These are phyloP conservation scores for Gambusia yucatana DNA, from an alignment of 2,797 vertebrate species.

Conservation along the genomic window DNA sequence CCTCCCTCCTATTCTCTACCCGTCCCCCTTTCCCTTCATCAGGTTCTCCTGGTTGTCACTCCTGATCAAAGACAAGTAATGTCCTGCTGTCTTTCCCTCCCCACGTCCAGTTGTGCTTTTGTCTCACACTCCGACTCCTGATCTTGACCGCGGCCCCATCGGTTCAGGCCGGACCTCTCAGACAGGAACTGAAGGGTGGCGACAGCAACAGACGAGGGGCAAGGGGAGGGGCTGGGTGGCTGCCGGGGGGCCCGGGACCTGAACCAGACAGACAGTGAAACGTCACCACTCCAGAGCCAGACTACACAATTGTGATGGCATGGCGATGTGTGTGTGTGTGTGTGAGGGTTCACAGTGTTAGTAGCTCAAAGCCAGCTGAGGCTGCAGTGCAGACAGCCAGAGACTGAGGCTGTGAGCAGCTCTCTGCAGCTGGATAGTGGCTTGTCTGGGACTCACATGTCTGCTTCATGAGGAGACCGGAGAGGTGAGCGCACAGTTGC, in stretches of 20 bases:
- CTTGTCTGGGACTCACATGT: constrained; percentile 44
- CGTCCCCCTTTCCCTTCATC: background rate
- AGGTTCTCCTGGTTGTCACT: constrained; percentile 2
- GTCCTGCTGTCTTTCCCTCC: constrained; percentile 6
- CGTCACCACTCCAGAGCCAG: constrained; percentile 72
- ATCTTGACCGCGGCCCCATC: constrained; percentile 1
- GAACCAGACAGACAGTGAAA: constrained; percentile 73
- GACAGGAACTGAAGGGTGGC: constrained; percentile 38
- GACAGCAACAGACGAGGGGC: constrained; percentile 10
- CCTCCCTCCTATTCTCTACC: constrained; percentile 5
- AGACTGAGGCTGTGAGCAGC: constrained; percentile 57
- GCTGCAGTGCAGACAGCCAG: constrained; percentile 62
- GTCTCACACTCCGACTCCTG: constrained; percentile 2
- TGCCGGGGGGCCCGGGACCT: constrained; percentile 48
- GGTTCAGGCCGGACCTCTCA: constrained; percentile 13
- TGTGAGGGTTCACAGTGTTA: constrained; percentile 38
- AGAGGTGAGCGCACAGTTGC: constrained; percentile 55
- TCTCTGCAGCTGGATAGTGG: constrained; percentile 50
- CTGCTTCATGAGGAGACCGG: constrained; percentile 40
- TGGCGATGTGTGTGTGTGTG: constrained; percentile 31
- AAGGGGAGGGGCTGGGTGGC: constrained; percentile 44
- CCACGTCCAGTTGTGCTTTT: background rate
- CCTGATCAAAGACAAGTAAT: constrained; percentile 2
- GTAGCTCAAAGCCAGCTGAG: constrained; percentile 70
- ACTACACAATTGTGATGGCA: constrained; percentile 50